Percentiles rank a stretch among this genome's conserved stretches.
phyloP scores from a whole-genome alignment of 2,888 invertebrate genomes.

The Ormyrus thymus region DNA sequence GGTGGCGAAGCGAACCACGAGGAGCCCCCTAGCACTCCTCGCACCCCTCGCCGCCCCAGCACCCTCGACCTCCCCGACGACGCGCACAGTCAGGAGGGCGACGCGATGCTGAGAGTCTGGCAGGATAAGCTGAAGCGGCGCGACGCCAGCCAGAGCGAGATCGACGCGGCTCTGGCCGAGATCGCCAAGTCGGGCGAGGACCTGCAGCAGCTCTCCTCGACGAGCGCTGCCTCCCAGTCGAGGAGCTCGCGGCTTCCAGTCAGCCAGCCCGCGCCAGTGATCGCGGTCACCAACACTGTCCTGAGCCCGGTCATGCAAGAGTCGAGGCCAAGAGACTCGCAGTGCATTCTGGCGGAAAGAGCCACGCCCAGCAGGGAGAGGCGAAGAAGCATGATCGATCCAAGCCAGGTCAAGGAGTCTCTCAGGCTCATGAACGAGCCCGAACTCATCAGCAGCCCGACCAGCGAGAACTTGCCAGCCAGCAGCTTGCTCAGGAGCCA shows the following conservation, averaged over 20 bases:
- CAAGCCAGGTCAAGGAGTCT: slow-evolving; percentile 70
- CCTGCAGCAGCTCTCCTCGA: slow-evolving; percentile 73
- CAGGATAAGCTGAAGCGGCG: slow-evolving; percentile 81
- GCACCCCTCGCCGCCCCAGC: slow-evolving; percentile 65
- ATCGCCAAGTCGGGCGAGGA: slow-evolving; percentile 73
- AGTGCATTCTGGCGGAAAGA: slow-evolving; percentile 67
- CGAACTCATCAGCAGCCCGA: slow-evolving; percentile 55
- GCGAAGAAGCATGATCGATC: slow-evolving; percentile 75
- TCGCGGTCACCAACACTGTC: slow-evolving; percentile 72
- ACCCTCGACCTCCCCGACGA: slow-evolving; percentile 61
- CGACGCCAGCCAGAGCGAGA: slow-evolving; percentile 65
- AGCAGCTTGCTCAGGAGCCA: slow-evolving; percentile 12
- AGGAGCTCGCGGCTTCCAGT: slow-evolving; percentile 63
- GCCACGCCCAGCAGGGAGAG: slow-evolving; percentile 73
- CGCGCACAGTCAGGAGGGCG: slow-evolving; percentile 66
- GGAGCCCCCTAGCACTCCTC: slow-evolving; percentile 68
- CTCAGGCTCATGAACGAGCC: slow-evolving; percentile 56
- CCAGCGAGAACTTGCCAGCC: slow-evolving; percentile 35
- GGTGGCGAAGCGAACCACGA: slow-evolving; percentile 4
- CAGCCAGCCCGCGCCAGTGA: slow-evolving; percentile 69
- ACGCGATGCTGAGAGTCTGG: slow-evolving; percentile 79
- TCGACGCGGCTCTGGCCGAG: slow-evolving; percentile 72
- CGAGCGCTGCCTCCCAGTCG: slow-evolving; percentile 60
- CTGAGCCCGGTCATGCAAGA: slow-evolving; percentile 74
- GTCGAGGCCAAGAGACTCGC: slow-evolving; percentile 69